Evolutionary conservation across 1,140 invertebrate species (phyloP), one percentile per base, ranked within the genome.

Genomic region (Pseudomyrmex pallidus): DNA sequence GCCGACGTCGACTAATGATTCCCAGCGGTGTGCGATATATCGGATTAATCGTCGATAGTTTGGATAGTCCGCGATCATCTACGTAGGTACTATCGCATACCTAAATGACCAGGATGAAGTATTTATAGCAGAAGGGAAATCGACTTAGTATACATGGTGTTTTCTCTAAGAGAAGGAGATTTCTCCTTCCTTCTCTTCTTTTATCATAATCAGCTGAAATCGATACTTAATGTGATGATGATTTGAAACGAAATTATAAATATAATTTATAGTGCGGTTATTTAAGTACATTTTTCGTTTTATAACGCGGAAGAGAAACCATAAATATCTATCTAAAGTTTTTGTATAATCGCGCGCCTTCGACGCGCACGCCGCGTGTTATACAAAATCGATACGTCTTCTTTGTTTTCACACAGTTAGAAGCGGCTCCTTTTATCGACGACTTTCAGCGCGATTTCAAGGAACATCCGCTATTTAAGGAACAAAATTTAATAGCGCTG

Each of bases 1-100:
- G 88, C 62, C 77, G 61, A 83, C 87, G 82, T 85, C 85, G 84
- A 88, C 90, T 93, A 93, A 93, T 93, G 89, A 93, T 93, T 92
- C 92, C 91, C 92, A 89, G 72, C 90, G 92, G 93, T 88, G 86
- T 85, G 83, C 86, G 90, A 92, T 91, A 92, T 90, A 91, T 84
- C 64, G 87, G 87, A 93, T 92, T 92, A 92, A 92, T 92, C 89
- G 90, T 89, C 91, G 89, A 91, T 89, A 88, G 85, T 62, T 74
- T 76, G 74, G 87, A 89, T 84, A 90, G 87, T 89, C 91, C 89
- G 80, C 88, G 87, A 89, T 89, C 84, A 88, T 67, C 84, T 22
- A 22, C 63, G 67, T 74, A 73, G 54, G 74, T 62, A 57, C 25
- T 52, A 57, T 83, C 57, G 62, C 70, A 56, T 50, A 63, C n/a